A percentile compares a stretch with the other conserved stretches of the same genome.
Conservation (phyloP, 1,140 invertebrate genomes). For the Bombus pascuorum region DNA sequence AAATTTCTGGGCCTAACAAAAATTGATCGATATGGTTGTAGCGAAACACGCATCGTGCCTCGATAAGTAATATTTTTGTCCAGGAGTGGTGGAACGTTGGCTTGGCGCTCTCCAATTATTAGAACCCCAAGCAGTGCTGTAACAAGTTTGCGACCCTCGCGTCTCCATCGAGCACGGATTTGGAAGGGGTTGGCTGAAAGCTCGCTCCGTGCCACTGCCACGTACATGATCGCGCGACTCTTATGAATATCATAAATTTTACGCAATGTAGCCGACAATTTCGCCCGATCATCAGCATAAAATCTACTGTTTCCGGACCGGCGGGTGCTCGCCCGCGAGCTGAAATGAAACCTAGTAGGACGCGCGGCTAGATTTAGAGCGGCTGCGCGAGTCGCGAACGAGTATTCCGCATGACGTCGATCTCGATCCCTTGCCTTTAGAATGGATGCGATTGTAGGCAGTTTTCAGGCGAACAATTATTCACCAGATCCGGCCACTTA, state of each 20-base stretch:
- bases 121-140: slow-evolving; percentile 53
- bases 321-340: no score
- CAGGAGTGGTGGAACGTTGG: slow-evolving; percentile 26
- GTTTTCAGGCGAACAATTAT: slow-evolving; percentile 28
- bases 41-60: not conserved
- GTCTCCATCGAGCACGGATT: slow-evolving; percentile 56
- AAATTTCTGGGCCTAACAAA: not conserved
- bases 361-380: not conserved
- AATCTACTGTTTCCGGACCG: slow-evolving; percentile 14
- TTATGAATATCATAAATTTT: slow-evolving; percentile 60
- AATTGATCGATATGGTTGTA: not conserved
- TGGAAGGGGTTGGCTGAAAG: slow-evolving; percentile 42
- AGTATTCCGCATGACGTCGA: not conserved
- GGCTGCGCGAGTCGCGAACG: not conserved
- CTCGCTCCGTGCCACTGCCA: not conserved
- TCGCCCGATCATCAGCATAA: slow-evolving; percentile 44
- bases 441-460: not conserved
- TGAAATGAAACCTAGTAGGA: not conserved
- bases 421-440: not conserved
- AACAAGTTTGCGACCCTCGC: slow-evolving; percentile 53
- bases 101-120: slow-evolving; percentile 54
- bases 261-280: slow-evolving; percentile 37
- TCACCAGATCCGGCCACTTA: slow-evolving; percentile 22
- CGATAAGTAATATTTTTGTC: slow-evolving; percentile 42
- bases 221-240: slow-evolving; percentile 37